Conservation (phyloP, 1,140 invertebrate genomes). For the Polypedilum pembai region DNA sequence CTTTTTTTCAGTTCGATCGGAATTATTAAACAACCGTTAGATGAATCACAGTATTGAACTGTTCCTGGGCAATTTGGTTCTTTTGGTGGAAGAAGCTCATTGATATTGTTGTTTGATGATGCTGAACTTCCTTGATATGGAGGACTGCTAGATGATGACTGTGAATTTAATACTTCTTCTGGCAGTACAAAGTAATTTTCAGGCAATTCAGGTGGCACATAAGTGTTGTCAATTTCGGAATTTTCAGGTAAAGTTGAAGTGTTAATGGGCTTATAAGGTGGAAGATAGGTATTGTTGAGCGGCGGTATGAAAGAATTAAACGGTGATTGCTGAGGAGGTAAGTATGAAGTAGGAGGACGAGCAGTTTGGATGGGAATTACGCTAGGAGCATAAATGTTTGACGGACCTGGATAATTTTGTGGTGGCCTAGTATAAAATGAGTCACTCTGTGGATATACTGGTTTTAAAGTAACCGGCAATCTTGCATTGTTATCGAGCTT, state of each 20-base stretch:
- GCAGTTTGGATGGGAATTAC: background rate
- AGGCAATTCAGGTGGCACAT: background rate
- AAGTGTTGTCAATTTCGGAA: background rate
- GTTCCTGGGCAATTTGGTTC: background rate
- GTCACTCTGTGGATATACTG: background rate
- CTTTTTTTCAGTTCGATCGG: background rate
- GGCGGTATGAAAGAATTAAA: background rate
- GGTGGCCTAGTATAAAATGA: background rate
- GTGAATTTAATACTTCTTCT: background rate
- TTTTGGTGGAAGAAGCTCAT: background rate
- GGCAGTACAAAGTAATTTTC: background rate
- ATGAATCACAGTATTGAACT: background rate
- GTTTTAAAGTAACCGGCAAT: background rate
- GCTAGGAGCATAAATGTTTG: background rate
- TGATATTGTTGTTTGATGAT: background rate
- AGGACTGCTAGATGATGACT: background rate
- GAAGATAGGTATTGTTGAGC: background rate
- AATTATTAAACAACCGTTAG: background rate
- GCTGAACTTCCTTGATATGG: background rate
- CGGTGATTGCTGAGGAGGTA: background rate
- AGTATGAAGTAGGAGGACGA: background rate
- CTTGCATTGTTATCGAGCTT: background rate
- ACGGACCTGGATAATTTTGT: background rate
- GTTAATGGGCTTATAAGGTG: background rate
- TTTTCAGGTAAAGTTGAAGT: background rate